phyloP scores from a whole-genome alignment of 1,140 invertebrate genomes.

The Bombus sylvicola region DNA sequence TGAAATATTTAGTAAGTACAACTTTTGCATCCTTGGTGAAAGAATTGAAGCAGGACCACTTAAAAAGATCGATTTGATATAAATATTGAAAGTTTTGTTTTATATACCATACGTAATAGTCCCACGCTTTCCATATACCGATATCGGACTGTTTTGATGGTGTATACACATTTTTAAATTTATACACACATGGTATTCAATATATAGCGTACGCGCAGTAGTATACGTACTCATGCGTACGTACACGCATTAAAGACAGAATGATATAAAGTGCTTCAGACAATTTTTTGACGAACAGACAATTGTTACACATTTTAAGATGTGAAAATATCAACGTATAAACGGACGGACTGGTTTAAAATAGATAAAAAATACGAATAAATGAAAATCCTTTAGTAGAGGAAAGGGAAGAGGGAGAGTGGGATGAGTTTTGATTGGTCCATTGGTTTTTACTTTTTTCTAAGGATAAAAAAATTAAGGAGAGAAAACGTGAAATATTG shows the following conservation, averaged over 20 bases:
- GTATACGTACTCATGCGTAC: background rate
- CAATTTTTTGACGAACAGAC: slow-evolving; percentile 9
- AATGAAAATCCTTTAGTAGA: background rate
- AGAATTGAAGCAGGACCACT: background rate
- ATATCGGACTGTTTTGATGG: background rate
- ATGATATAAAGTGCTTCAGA: slow-evolving; percentile 1
- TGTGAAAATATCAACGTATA: background rate
- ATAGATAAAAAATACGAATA: background rate
- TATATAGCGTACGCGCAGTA: background rate
- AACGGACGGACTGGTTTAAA: background rate
- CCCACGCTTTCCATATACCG: background rate
- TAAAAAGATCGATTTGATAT: background rate
- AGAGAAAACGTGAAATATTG: background rate
- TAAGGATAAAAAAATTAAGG: background rate
- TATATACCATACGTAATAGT: background rate
- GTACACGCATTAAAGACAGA: too few species aligned
- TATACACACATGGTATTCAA: background rate
- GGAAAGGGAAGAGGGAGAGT: too few species aligned
- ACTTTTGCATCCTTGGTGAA: background rate
- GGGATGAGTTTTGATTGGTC: background rate
- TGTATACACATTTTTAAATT: background rate
- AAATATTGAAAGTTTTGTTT: background rate
- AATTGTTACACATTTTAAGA: slow-evolving; percentile 8
- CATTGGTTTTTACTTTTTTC: background rate
- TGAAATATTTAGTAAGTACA: background rate